phyloP scores from a whole-genome alignment of 2,888 invertebrate species.

The Xanthia togata region DNA sequence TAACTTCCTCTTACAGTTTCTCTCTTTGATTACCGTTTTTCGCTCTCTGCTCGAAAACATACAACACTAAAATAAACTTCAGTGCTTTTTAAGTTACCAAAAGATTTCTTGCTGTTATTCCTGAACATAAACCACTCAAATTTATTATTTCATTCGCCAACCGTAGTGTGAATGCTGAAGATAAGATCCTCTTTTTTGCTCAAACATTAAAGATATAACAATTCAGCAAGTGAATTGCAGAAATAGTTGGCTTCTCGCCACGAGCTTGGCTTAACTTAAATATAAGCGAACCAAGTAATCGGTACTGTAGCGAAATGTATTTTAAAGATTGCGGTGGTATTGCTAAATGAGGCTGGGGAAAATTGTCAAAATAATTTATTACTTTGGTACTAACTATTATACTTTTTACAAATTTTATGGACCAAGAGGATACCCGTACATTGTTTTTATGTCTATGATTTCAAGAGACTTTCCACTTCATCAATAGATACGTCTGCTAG shows the following conservation, averaged over 20 bases:
- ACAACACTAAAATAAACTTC: conserved; percentile 21
- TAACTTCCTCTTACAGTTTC: conserved; percentile 12
- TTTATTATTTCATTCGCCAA: conserved; percentile 26
- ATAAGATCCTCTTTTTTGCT: conserved; percentile 45
- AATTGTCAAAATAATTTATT: conserved; percentile 23
- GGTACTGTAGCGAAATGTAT: conserved; percentile 48
- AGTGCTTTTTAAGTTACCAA: conserved; percentile 12
- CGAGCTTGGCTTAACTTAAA: conserved; percentile 51
- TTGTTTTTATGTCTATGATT: not conserved
- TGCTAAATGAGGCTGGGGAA: conserved; percentile 22
- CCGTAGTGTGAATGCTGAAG: conserved; percentile 21
- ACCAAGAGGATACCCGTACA: not conserved
- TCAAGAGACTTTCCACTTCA: not conserved
- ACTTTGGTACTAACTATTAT: not conserved
- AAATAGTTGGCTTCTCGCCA: conserved; percentile 63
- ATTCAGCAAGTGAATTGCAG: conserved; percentile 48
- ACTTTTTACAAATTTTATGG: not conserved
- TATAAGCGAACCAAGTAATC: conserved; percentile 52
- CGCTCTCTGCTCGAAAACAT: not conserved
- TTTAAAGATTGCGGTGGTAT: conserved; percentile 35
- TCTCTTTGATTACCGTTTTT: not conserved
- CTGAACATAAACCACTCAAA: conserved; percentile 21
- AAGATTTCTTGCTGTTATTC: conserved; percentile 7
- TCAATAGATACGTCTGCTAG: not conserved
- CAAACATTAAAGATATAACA: conserved; percentile 48